Base-by-base conservation (phyloP, 2,797 vertebrate genomes). In the Lycodopsis pacificus region DNA sequence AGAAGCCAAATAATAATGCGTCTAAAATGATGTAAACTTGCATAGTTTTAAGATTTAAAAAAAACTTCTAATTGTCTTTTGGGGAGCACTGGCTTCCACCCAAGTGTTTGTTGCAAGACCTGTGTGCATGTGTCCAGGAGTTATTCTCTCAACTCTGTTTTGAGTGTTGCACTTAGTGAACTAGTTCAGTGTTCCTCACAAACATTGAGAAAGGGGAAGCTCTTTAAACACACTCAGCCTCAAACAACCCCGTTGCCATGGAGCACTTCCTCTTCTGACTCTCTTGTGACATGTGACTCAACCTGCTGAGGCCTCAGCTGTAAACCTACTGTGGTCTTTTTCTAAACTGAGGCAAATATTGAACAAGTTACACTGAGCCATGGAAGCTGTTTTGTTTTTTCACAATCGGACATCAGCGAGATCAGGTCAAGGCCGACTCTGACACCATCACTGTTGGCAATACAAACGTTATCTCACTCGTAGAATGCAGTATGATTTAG, bases 261-360 rank as follows among this genome's bases (percentile, higher is more conserved):
- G 86, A 65, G 79, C 82, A 90, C 93, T 95, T 95, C 94, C 93
- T 93, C 92, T 93, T 93, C 58, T 90, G 32, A 76, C 64, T 73
- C 44, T 81, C 90, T 85, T 89, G 81, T 86, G 87, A 89, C 88
- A 81, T 89, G 83, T 92, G 90, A 86, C 84, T 85, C 72, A 77
- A 83, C 58, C 38, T 74, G 71, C 38, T 62, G 46, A 78, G 36
- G 77, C 79, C 49, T 79, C 48, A 70, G 73, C 74, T 74, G 48
- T 79, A 51, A 81, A 80, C 53, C 56, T 3, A 77, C 17, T 32
- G 71, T 75, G 22, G 59, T 69, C 17, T 61, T 68, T 54, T 68
- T 84, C 42, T 48, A 46, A 69, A 42, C n/a, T 13, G 46, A 80
- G 49, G 30, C 64, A 25, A 19, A 38, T 32, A 22, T 8, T 48